phyloP scores from a whole-genome alignment of 1,140 invertebrate species.

The Drosophila funebris region DNA sequence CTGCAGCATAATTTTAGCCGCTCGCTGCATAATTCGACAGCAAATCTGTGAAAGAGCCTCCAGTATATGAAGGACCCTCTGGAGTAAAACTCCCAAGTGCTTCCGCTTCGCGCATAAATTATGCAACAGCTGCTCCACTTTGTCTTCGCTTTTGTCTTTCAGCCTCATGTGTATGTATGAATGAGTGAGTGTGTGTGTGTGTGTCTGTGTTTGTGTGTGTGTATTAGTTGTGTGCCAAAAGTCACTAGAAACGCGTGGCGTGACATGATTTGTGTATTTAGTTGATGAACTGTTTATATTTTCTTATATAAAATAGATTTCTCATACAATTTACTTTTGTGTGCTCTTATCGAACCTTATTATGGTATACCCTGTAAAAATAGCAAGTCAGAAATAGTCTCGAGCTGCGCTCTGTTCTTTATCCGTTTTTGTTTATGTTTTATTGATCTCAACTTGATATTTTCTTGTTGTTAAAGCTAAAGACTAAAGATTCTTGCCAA shows the following conservation, averaged over 20 bases:
- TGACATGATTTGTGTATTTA: slow-evolving; percentile 2
- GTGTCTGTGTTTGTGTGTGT: not conserved
- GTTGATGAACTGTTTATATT: no score
- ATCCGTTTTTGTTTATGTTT: no score
- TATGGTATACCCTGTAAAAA: no score
- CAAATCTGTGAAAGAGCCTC: slow-evolving; percentile 12
- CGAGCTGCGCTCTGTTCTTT: no score
- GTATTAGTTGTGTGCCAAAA: slow-evolving; percentile 15
- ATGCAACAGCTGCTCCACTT: slow-evolving; percentile 46
- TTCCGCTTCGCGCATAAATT: slow-evolving; percentile 40
- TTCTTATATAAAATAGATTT: no score
- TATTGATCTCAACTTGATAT: no score
- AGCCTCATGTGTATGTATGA: not conserved
- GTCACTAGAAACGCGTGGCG: not conserved
- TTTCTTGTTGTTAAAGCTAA: no score
- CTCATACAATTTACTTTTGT: no score
- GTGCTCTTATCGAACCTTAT: no score
- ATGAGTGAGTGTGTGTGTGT: not conserved
- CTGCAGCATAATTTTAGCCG: slow-evolving; percentile 38
- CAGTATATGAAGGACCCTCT: slow-evolving; percentile 12
- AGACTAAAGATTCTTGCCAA: no score
- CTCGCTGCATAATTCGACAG: slow-evolving; percentile 46
- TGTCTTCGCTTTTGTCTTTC: slow-evolving; percentile 6
- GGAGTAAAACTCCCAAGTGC: slow-evolving; percentile 6
- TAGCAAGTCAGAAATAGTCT: no score